Evolutionary conservation across 92 coral and sea anemone genomes (phyloP), one percentile per base, ranked within the genome.

Genomic region (Palythoa grandis): DNA sequence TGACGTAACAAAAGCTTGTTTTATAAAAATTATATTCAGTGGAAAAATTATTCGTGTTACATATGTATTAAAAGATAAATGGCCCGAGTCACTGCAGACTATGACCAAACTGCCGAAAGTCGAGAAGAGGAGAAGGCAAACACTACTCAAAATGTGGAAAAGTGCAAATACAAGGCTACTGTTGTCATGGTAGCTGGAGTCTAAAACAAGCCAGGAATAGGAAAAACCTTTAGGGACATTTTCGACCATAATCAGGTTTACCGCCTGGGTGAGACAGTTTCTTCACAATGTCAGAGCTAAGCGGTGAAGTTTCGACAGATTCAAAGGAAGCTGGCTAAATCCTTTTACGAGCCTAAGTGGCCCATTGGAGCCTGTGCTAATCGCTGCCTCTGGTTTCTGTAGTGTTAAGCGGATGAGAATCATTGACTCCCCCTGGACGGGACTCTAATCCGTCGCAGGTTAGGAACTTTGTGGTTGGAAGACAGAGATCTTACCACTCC

Each of bases 281-380:
- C 71, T 66, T 66, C 71, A 66, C 20, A 66, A 66, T 66, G 71
- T 8, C 25, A 66, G 22, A 66, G 71, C 38, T 66, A 66, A 20
- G 20, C 71, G 71, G 8, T 25, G 37, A 66, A 66, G 71, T 66
- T 24, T 17, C 71, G 35, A 66, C 37, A 24, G 71, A 20, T 29
- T 29, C 35, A 29, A 29, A 29, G 35, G 35, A 29, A 29, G 35
- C 35, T 29, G 1, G 35, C 35, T 29, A 29, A 29, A 29, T 29
- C 35, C 35, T 29, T 29, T 29, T 29, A 29, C 0, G 35, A 29
- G 35, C 35, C 35, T 29, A 29, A 29, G 35, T 29, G 35, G 35
- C 35, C 35, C 35, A 29, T 29, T 29, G 35, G 35, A 29, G 35
- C 35, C 35, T 29, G 35, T 29, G 35, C 1, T 29, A 29, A 29